Evolutionary conservation across 2,888 invertebrate species (phyloP), one percentile per base, ranked within the genome.

Genomic region (Pycnomerus fuliginosus): DNA sequence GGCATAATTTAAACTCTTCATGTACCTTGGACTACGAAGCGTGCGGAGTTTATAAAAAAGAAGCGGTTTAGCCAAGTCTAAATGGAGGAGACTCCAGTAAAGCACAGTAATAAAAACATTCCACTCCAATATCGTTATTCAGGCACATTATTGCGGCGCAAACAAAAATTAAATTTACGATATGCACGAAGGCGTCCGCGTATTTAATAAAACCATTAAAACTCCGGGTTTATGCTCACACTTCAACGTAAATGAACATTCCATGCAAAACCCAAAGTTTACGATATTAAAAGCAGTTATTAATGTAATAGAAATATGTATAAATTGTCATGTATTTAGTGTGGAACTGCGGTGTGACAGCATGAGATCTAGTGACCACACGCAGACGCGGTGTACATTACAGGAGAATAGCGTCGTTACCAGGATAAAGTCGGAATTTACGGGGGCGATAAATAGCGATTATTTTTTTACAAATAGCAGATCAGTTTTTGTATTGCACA

Each of bases 141-240:
- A 39, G 34, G 29, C 34, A 44, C 14, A 38, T 44, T 44, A 44
- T 40, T 35, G 44, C 34, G 16, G 25, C 17, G 36, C 12, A 34
- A 40, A 40, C 40, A 55, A 55, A 55, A 56, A 48, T 39, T 15
- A 48, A 39, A 50, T 56, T 60, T 61, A 61, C 55, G 58, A 56
- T 50, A 53, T 45, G 37, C 35, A 44, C 56, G 46, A 51, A 50
- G 55, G 61, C 61, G 61, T 63, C 56, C 55, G 53, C 50, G 56
- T 59, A 60, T 62, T 63, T 63, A 61, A 64, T 64, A 63, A 62
- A 64, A 62, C 62, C 62, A 63, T 61, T 64, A 64, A 64, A 64
- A 60, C 53, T 30, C 44, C 54, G 50, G 60, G 45, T 63, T 64
- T 64, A 64, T 62, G 62, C 58, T 62, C 60, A 58, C 62, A 64